Base-by-base conservation (phyloP, 2,797 vertebrate genomes). In the Mastacembelus armatus region DNA sequence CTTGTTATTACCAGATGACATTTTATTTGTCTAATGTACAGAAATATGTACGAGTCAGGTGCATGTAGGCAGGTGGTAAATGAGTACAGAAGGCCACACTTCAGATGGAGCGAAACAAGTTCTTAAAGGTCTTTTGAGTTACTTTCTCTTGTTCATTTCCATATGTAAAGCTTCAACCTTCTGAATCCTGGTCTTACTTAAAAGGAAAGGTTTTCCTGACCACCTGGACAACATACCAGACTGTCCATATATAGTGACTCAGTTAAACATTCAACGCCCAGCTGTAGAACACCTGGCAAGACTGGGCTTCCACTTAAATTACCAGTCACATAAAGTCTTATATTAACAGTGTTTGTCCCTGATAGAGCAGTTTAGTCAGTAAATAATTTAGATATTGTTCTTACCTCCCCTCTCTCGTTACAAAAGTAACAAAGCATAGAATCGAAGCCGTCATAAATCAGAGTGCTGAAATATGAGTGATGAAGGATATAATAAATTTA, bases 201-300 rank as follows among this genome's bases (percentile, higher is more conserved):
- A 71, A 85, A 70, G 26, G 71, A 68, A 62, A 47, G 1, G 0
- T 33, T 71, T 57, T 18, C 38, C 47, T 42, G 48, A 76, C 45
- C 84, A 89, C 66, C 85, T 90, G 84, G 77, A 68, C 76, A 82
- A 72, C 85, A 86, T 75, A 80, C 65, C 80, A 84, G 79, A 74
- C 64, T 35, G 61, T 81, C 69, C 36, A 24, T 42, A 24, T 42
- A 32, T 19, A 39, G 22, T 45, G 77, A 70, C 60, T 88, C 71
- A 83, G 65, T 74, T 58, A 64, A 55, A 42, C 8, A 10, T 71
- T 59, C 65, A 66, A 16, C 26, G 1, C 10, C 66, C 81, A 88
- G 78, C 85, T 88, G 87, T 24, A 33, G 15, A 79, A 85, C 84
- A 90, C 54, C 81, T 87, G 85, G 80, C 63, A 38, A 63, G 44